phyloP scores from a whole-genome alignment of 2,797 vertebrate genomes.

The Bufotes viridis region DNA sequence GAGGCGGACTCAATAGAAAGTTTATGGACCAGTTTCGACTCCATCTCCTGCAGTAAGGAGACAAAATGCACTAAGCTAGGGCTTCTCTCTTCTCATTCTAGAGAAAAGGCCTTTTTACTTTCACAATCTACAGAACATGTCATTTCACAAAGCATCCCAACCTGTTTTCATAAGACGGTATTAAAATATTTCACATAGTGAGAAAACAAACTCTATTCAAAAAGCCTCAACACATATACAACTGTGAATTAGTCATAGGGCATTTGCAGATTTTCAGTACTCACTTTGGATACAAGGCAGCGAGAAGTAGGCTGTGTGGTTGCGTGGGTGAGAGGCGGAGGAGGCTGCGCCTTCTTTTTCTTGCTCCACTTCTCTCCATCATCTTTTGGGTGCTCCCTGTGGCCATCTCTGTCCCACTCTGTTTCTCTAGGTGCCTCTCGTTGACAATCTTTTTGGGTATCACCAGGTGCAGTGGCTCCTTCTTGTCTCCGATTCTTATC shows the following conservation, averaged over 20 bases:
- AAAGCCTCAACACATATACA: neutral
- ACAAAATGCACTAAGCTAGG: too few species aligned
- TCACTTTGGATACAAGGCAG: conserved; percentile 55
- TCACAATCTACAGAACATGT: neutral
- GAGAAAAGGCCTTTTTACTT: too few species aligned
- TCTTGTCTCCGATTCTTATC: conserved; percentile 58
- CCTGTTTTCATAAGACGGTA: neutral
- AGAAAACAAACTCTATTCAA: neutral
- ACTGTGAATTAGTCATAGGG: neutral
- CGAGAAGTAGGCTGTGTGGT: conserved; percentile 27
- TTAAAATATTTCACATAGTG: neutral
- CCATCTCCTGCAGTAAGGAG: too few species aligned
- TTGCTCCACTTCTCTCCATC: conserved; percentile 57
- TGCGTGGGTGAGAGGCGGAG: conserved; percentile 34
- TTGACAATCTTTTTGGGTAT: conserved; percentile 48
- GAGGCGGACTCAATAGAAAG: too few species aligned
- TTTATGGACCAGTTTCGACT: too few species aligned
- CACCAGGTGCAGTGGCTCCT: conserved; percentile 25
- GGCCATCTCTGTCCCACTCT: conserved; percentile 57
- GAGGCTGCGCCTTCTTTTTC: conserved; percentile 55
- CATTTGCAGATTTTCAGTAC: neutral
- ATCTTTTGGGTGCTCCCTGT: conserved; percentile 49
- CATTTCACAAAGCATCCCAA: neutral
- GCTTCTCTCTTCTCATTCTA: too few species aligned
- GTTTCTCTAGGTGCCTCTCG: conserved; percentile 42